Evolutionary conservation across 2,888 invertebrate genomes (phyloP).

Genomic region (Macaria notata): DNA sequence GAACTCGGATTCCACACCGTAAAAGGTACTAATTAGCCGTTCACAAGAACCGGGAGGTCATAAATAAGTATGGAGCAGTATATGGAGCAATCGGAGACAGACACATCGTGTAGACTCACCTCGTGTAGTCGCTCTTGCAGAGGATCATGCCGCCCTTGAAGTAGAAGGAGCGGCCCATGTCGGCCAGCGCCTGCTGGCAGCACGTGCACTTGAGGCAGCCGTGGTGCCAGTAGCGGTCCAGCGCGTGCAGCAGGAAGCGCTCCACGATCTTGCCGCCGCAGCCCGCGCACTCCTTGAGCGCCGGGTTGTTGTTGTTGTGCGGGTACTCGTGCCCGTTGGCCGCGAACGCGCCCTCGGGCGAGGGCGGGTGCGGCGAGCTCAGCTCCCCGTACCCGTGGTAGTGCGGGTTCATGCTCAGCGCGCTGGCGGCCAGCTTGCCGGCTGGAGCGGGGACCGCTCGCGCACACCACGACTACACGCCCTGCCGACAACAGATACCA

Average conservation of each 20-base stretch:
- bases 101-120: conserved; percentile 82
- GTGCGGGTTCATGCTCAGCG: conserved; percentile 95
- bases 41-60: conserved; percentile 36
- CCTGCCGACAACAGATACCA: conserved; percentile 54
- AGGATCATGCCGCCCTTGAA: conserved; percentile 96
- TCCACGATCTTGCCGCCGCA: conserved; percentile 96
- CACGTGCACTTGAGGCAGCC: conserved; percentile 96
- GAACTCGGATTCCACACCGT: conserved; percentile 56
- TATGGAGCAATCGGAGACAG: conserved; percentile 9
- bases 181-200: conserved; percentile 94
- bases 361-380: conserved; percentile 89
- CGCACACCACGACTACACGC: conserved; percentile 79
- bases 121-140: conserved; percentile 97
- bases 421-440: conserved; percentile 94
- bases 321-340: conserved; percentile 83
- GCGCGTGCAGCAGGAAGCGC: conserved; percentile 94
- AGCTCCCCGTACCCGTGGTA: conserved; percentile 93
- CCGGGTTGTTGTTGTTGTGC: conserved; percentile 83
- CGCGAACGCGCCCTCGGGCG: conserved; percentile 87
- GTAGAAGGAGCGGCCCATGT: conserved; percentile 95
- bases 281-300: conserved; percentile 92
- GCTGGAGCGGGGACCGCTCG: conserved; percentile 82
- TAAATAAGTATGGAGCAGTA: too few relatives aligned
- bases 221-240: conserved; percentile 98
- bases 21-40: conserved; percentile 63